A percentile compares a stretch with the other conserved stretches of the same genome.
These are phyloP conservation scores for Tadarida brasiliensis DNA, from an alignment of 2,797 vertebrate species.

Conservation along the genomic window DNA sequence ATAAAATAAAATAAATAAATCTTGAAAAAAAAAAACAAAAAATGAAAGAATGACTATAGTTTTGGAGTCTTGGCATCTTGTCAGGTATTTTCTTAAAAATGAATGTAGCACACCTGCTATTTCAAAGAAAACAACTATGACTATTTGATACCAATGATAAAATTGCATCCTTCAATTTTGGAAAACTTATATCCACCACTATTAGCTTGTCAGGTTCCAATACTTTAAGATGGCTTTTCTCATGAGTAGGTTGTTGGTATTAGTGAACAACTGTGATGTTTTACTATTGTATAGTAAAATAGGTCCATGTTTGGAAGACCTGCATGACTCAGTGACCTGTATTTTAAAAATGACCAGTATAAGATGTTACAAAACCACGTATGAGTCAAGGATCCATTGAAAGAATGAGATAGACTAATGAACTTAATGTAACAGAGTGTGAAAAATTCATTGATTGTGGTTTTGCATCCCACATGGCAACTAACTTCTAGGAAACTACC, in stretches of 20 bases:
- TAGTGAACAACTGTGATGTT: background rate
- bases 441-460: background rate
- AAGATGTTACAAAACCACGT: background rate
- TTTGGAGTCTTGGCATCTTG: background rate
- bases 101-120: background rate
- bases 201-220: background rate
- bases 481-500: background rate
- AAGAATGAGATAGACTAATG: background rate
- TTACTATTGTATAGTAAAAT: conserved; percentile 16
- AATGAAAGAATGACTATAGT: background rate
- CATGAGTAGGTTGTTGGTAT: conserved; percentile 14
- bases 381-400: background rate
- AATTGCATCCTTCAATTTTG: conserved; percentile 44
- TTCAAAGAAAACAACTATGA: conserved; percentile 19
- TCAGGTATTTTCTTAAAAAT: conserved; percentile 39
- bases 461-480: background rate
- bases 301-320: conserved; percentile 39
- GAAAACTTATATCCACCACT: background rate
- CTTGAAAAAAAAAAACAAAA: too few species aligned
- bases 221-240: conserved; percentile 18
- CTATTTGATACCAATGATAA: background rate
- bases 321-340: background rate
- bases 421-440: background rate
- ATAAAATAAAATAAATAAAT: too few species aligned
- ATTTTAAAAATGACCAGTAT: conserved; percentile 26